A percentile compares a stretch with the other conserved stretches of the same genome.
Conservation (phyloP, 2,797 vertebrate genomes). For the Pygocentrus nattereri region DNA sequence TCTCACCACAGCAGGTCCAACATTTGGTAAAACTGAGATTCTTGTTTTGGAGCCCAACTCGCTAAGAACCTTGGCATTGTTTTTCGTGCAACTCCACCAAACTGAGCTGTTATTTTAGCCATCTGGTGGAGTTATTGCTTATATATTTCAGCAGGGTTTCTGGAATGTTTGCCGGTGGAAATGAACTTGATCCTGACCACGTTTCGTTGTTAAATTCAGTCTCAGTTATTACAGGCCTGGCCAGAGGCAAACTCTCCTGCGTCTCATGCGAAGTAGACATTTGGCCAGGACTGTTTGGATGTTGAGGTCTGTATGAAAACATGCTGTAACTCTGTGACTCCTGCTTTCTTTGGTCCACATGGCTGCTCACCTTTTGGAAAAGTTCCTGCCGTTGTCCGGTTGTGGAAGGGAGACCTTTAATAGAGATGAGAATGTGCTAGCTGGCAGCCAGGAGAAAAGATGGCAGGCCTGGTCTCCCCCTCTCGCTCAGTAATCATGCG, state of each 20-base stretch:
- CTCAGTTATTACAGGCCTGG: slow-evolving; percentile 35
- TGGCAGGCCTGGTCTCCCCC: neutral
- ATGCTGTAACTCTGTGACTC: neutral
- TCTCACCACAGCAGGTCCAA: slow-evolving; percentile 8
- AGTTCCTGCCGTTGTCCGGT: neutral
- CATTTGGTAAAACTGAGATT: slow-evolving; percentile 39
- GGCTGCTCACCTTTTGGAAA: neutral
- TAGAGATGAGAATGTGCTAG: slow-evolving; percentile 12
- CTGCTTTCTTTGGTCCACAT: slow-evolving; percentile 26
- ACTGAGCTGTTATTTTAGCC: slow-evolving; percentile 8
- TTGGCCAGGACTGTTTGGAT: slow-evolving; percentile 24
- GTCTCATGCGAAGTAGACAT: slow-evolving; percentile 13
- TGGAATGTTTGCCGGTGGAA: slow-evolving; percentile 51
- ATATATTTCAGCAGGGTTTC: slow-evolving; percentile 35
- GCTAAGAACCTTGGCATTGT: slow-evolving; percentile 31
- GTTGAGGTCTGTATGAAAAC: slow-evolving; percentile 34
- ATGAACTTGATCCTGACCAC: slow-evolving; percentile 54
- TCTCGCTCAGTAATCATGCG: slow-evolving; percentile 12
- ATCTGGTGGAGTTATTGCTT: slow-evolving; percentile 23
- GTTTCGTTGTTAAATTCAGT: slow-evolving; percentile 50
- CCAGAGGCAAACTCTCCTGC: slow-evolving; percentile 35
- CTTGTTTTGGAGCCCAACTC: slow-evolving; percentile 33
- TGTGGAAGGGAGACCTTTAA: neutral
- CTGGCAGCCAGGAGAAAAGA: neutral
- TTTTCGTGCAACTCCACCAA: slow-evolving; percentile 17